Conservation (phyloP, 37 sponge, comb jelly and placozoan species). For the Hormiphora californensis region DNA sequence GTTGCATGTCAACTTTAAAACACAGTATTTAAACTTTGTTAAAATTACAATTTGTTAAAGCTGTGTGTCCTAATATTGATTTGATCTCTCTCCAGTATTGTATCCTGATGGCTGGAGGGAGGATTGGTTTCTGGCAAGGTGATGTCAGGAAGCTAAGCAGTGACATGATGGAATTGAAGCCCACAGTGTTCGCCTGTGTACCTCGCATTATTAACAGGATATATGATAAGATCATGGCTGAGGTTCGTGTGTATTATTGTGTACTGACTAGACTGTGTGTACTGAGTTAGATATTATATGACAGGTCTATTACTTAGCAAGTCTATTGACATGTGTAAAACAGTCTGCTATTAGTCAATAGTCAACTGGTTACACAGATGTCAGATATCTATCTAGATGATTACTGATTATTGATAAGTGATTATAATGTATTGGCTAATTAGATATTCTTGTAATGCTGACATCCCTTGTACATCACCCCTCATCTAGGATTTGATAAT, state of each 20-base stretch:
- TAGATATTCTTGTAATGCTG: no score
- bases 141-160: slow-evolving; percentile 76
- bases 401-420: no score
- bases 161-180: slow-evolving; percentile 77
- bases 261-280: no score
- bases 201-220: slow-evolving; percentile 90
- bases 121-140: slow-evolving; percentile 83
- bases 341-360: no score
- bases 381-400: no score
- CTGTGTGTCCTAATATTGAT: not conserved
- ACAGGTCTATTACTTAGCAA: no score
- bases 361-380: no score
- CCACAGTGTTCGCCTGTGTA: slow-evolving; percentile 86
- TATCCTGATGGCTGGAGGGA: slow-evolving; percentile 61
- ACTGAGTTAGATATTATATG: no score
- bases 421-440: no score
- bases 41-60: not conserved
- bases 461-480: no score
- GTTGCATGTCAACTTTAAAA: not conserved
- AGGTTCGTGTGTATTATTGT: not conserved
- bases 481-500: no score
- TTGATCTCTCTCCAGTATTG: slow-evolving; percentile 44
- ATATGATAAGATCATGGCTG: slow-evolving; percentile 79
- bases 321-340: no score
- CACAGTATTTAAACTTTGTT: not conserved